Base-by-base conservation (phyloP, 1,140 invertebrate genomes). In the Arctopsyche grandis region DNA sequence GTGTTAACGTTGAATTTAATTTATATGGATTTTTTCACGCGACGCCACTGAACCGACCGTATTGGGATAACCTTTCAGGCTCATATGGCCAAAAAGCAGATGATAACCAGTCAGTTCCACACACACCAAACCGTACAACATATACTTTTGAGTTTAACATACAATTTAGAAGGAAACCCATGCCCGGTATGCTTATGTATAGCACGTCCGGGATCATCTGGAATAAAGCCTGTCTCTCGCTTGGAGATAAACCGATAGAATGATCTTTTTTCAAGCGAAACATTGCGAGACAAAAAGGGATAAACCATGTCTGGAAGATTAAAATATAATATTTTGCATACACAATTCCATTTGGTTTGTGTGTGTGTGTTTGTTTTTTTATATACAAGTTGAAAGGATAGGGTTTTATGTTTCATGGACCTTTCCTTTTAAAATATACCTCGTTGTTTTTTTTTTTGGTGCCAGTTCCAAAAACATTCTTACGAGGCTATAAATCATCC, bases 401-500 rank as follows among this genome's bases (percentile, higher is more conserved):
- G 70, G 80, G 80, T 81, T 81, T 81, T 79, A 79, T 77, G 78
- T 81, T 82, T 78, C 77, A 81, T 56, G 80, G 74, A 21, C 56
- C 81, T 79, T 78, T 73, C 80, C 77, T 79, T 79, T 56, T 38
- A 77, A 81, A 81, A 81, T 81, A 38, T 38, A 38, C 29, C 29
- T 38, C 1, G 29, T 38, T 38, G 48, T 60, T 81, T 81, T 81
- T 81, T 77, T 78, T 70, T 78, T 24, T 19, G 56, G 48, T 52
- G 3, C 69, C 24, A 1, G 7, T 75, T 75, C 73, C 74, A 56
- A 58, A 63, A 76, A 74, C 71, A 82, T 82, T 82, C 78, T 82
- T 82, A 74, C 48, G n/a, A 21, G 21, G 73, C 79, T 77, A 82
- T 82, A 82, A 82, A 82, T 82, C 81, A 82, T 82, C 79, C 75